Conservation (phyloP, 2,888 invertebrate genomes). For the Drosophila trichaetosa region DNA sequence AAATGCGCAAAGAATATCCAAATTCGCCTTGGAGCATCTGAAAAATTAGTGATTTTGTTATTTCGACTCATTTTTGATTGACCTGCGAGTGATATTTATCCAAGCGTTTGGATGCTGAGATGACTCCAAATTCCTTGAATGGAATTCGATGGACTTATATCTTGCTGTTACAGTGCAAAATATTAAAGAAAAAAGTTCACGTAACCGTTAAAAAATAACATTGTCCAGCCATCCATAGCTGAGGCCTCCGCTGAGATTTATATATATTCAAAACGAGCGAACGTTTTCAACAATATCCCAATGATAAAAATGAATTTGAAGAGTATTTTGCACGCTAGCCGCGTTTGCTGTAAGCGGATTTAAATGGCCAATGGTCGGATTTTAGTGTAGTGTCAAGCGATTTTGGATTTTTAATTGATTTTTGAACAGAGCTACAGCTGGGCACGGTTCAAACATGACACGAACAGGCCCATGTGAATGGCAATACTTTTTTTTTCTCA, state of each 20-base stretch:
- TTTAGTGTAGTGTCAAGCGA: constrained; percentile 17
- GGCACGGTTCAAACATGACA: constrained; percentile 29
- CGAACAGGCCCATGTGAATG: constrained; percentile 3
- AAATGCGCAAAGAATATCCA: background rate
- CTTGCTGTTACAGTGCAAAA: background rate
- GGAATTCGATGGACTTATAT: background rate
- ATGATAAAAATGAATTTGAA: constrained; percentile 24
- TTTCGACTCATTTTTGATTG: background rate
- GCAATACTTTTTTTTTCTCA: constrained; percentile 34
- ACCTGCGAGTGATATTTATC: background rate
- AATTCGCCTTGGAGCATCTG: background rate
- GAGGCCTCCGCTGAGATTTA: background rate
- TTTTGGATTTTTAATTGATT: constrained; percentile 63
- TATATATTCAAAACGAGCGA: background rate
- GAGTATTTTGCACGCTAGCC: background rate
- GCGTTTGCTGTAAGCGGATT: constrained; percentile 46
- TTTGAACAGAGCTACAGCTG: constrained; percentile 35
- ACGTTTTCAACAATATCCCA: constrained; percentile 7
- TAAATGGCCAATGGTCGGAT: constrained; percentile 31
- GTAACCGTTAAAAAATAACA: background rate
- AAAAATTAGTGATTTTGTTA: background rate
- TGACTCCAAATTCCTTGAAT: background rate
- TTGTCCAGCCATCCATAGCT: background rate
- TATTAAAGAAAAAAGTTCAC: background rate
- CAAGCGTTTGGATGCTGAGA: background rate